These are phyloP conservation scores for Drosophila anomalata DNA, from an alignment of 2,888 invertebrate species.

Conservation along the genomic window DNA sequence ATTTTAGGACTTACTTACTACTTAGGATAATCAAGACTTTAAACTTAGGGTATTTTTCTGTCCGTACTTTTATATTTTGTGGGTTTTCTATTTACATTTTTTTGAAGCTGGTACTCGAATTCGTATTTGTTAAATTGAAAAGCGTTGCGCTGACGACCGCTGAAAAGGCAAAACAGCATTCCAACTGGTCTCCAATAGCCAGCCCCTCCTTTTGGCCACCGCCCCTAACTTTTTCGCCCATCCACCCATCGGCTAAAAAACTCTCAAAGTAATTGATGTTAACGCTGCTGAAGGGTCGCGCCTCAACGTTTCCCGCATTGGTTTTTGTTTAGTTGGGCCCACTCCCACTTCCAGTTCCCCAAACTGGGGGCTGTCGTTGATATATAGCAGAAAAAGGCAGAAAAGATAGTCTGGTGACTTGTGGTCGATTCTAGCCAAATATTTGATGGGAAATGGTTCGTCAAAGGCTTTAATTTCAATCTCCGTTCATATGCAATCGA, in stretches of 20 bases:
- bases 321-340: conserved; percentile 30
- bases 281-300: conserved; percentile 49
- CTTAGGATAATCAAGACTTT: no score
- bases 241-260: conserved; percentile 36
- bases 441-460: conserved; percentile 10
- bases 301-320: conserved; percentile 27
- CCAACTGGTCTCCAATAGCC: conserved; percentile 26
- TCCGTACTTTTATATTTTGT: neutral
- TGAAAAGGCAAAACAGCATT: conserved; percentile 51
- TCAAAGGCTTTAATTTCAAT: conserved; percentile 18
- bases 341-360: conserved; percentile 20
- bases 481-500: neutral
- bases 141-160: conserved; percentile 50
- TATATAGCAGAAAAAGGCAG: conserved; percentile 47
- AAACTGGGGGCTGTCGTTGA: conserved; percentile 36
- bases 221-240: neutral
- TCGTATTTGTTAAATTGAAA: conserved; percentile 71
- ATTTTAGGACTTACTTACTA: no score
- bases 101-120: conserved; percentile 41
- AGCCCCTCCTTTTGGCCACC: neutral
- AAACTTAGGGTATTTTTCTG: conserved; percentile 1
- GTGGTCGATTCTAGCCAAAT: conserved; percentile 12
- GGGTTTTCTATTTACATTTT: conserved; percentile 22
- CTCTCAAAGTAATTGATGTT: conserved; percentile 73
- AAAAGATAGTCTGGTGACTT: conserved; percentile 33